These are phyloP conservation scores for Ia io DNA, from an alignment of 2,113 vertebrate species.

Conservation along the genomic window DNA sequence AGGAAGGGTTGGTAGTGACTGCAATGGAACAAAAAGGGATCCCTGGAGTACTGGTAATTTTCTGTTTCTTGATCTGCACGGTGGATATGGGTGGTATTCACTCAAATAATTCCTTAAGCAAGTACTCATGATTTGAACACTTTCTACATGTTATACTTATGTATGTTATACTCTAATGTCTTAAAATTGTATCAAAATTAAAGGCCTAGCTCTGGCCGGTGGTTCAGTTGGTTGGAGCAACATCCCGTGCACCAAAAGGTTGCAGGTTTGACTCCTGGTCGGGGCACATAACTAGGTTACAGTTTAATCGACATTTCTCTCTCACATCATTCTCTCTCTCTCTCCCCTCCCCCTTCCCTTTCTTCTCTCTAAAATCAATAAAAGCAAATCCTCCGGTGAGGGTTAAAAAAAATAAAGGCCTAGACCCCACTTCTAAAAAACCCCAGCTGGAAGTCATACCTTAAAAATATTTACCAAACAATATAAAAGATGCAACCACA, in stretches of 20 bases:
- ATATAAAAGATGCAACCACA: background rate
- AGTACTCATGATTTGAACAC: background rate
- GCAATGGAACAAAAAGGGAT: background rate
- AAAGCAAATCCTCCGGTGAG: background rate
- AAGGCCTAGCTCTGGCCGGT: background rate
- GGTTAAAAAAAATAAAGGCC: background rate
- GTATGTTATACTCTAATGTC: background rate
- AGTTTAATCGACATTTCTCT: background rate
- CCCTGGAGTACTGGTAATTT: background rate
- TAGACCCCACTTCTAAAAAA: background rate
- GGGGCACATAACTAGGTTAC: too few relatives aligned
- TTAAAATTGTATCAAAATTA: background rate
- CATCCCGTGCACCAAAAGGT: too few relatives aligned
- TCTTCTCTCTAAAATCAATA: background rate
- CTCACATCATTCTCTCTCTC: background rate
- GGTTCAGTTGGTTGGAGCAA: background rate
- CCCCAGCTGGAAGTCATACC: background rate
- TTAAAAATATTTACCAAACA: constrained; percentile 5
- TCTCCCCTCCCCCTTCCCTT: background rate
- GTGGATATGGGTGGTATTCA: background rate
- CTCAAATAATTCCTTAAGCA: background rate
- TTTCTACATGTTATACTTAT: background rate
- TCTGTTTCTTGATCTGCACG: background rate
- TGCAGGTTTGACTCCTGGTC: too few relatives aligned
- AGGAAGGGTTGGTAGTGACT: background rate